Evolutionary conservation across 2,797 vertebrate genomes (phyloP), one percentile per base, ranked within the genome.

Genomic region (Acrossocheilus wenchowensis): DNA sequence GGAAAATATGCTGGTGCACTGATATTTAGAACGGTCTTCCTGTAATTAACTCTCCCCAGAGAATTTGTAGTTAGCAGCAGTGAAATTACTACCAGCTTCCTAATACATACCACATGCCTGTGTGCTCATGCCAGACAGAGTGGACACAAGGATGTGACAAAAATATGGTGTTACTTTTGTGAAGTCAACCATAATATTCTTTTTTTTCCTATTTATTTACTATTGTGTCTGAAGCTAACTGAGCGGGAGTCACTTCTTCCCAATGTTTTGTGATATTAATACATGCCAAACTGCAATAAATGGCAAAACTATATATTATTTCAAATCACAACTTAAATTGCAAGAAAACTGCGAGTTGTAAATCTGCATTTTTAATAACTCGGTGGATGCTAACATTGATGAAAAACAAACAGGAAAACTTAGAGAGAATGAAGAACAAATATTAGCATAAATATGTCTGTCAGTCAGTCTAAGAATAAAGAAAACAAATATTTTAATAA

Each of bases 1-100:
- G 96, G 96, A 98, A 99, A 98, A 96, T 97, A 97, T 97, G 97
- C 95, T 93, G 97, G 81, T 95, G 95, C 94, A 91, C 95, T 97
- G 98, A 99, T 99, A 98, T 97, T 99, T 97, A 97, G 97, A 98
- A 97, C 96, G 97, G 96, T 97, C 97, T 99, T 99, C 98, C 98
- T 99, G 98, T 98, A 99, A 99, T 99, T 99, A 99, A 97, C 96
- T 97, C 96, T 97, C 97, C 97, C 97, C 93, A 92, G 98, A 98
- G 98, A 96, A 97, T 98, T 98, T 97, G 97, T 97, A 97, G 97
- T 98, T 98, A 97, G 97, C 97, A 97, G 97, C 96, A 96, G 94
- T 96, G 96, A 99, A 99, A 99, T 99, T 97, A 98, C 97, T 98
- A 97, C 97, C 98, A 98, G 96, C 96, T 95, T 95, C 94, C 97